Conservation (phyloP, 64 coral and sea anemone genomes). For the Porites lutea region DNA sequence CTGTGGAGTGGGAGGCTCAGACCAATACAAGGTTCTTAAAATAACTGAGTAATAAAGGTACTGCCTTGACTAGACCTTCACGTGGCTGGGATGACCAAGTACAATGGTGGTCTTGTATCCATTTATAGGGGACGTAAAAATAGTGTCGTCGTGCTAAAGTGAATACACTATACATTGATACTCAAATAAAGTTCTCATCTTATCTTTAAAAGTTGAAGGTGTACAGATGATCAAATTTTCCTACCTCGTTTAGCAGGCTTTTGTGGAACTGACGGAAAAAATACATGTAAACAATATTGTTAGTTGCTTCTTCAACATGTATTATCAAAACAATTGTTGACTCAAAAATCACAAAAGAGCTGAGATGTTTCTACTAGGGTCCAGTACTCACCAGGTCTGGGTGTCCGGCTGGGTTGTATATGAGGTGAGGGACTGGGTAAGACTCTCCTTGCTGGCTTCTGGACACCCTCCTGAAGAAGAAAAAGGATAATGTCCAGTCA, state of each 20-base stretch:
- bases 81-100: too few species aligned
- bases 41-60: too few species aligned
- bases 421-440: slow-evolving; percentile 89
- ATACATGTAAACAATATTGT: background rate
- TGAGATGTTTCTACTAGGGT: background rate
- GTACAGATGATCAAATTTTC: background rate
- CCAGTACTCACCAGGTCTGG: slow-evolving; percentile 63
- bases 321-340: background rate
- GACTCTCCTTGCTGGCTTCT: slow-evolving; percentile 79
- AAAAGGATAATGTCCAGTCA: background rate
- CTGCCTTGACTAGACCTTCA: too few species aligned
- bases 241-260: slow-evolving; percentile 92
- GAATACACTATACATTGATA: too few species aligned
- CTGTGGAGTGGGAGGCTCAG: too few species aligned
- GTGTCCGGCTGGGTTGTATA: slow-evolving; percentile 74
- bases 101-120: too few species aligned
- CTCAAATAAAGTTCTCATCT: too few species aligned
- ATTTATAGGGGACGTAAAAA: too few species aligned
- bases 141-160: too few species aligned
- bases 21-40: too few species aligned
- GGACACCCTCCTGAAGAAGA: slow-evolving; percentile 80
- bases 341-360: too few species aligned
- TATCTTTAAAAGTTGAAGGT: background rate
- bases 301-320: background rate
- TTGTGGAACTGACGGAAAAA: slow-evolving; percentile 67